A percentile compares a stretch with the other conserved stretches of the same genome.
Conservation (phyloP, 2,888 invertebrate genomes). For the Steinernema carpocapsae region DNA sequence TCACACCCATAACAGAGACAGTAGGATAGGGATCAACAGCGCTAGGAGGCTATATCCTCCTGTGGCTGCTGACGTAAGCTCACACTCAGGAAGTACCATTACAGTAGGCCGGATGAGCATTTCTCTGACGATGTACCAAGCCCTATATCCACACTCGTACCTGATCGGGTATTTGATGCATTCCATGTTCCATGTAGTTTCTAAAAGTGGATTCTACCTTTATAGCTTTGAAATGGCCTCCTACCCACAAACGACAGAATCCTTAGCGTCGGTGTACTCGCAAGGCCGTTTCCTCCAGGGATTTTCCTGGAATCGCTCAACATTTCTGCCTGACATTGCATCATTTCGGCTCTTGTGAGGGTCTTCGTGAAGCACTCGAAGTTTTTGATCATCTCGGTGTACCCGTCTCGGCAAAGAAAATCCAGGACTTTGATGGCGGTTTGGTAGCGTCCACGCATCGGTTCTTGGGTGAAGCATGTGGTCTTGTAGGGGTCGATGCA, state of each 20-base stretch:
- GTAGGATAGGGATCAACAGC: too few species aligned
- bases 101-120: slow-evolving; percentile 54
- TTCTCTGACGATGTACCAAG: slow-evolving; percentile 57
- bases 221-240: not conserved
- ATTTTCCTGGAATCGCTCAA: slow-evolving; percentile 55
- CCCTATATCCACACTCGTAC: slow-evolving; percentile 61
- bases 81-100: slow-evolving; percentile 55
- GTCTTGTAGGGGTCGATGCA: slow-evolving; percentile 61
- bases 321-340: slow-evolving; percentile 58
- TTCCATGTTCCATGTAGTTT: slow-evolving; percentile 56
- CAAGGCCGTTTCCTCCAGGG: slow-evolving; percentile 36
- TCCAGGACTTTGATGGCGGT: slow-evolving; percentile 56
- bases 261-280: slow-evolving; percentile 35
- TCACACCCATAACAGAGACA: too few species aligned
- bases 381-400: slow-evolving; percentile 59
- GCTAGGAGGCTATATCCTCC: too few species aligned
- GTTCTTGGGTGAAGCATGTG: slow-evolving; percentile 54
- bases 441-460: slow-evolving; percentile 51
- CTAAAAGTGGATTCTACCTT: slow-evolving; percentile 40
- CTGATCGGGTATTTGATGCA: slow-evolving; percentile 61
- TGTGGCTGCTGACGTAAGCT: slow-evolving; percentile 44
- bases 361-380: slow-evolving; percentile 61
- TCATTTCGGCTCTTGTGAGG: slow-evolving; percentile 61
- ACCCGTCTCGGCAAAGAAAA: slow-evolving; percentile 59
- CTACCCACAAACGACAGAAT: slow-evolving; percentile 58